Base-by-base conservation (phyloP, 2,888 invertebrate species). In the Melitaea athalia region DNA sequence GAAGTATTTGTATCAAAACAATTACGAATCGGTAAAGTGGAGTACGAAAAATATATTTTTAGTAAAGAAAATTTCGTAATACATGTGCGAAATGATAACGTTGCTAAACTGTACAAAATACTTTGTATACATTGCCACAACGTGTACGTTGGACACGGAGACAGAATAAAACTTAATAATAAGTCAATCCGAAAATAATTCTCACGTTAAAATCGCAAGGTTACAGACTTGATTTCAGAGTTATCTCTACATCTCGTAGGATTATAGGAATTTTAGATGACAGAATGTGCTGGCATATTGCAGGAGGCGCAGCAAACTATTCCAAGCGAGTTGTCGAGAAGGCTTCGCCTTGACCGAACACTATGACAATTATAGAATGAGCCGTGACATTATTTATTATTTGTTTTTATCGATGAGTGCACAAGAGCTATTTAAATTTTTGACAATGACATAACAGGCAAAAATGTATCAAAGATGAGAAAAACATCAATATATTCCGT, bases 131-230 rank as follows among this genome's bases (percentile, higher is more conserved):
- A 78, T 69, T 71, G 73, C 79, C 70, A 75, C 78, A 83, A 79
- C 74, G 72, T 75, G 78, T 81, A 82, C 78, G 47, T n/a, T 83
- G 80, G 64, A 47, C 69, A 73, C 17, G 73, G 75, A 82, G 83
- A 85, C 85, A 86, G 87, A 85, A 85, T 87, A 82, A 81, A 76
- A 80, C 78, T 78, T 81, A 82, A 85, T 81, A 75, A 77, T 78
- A 80, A 81, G 81, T 81, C 80, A 75, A 45, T n/a, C 55, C 42
- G 60, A 42, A 55, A 63, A 83, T 79, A 81, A 79, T 88, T 90
- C 89, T 84, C 88, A 90, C 90, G 87, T 85, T 87, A 86, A 81
- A 81, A 85, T 76, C 76, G 14, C 88, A 85, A 89, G 89, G 89
- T 82, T 84, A 76, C 71, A 70, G 60, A 71, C 66, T 66, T 61